Percentiles rank a stretch among this genome's conserved stretches.
These are phyloP conservation scores for Mastomys natalensis DNA, from an alignment of 2,113 vertebrate species.

Conservation along the genomic window DNA sequence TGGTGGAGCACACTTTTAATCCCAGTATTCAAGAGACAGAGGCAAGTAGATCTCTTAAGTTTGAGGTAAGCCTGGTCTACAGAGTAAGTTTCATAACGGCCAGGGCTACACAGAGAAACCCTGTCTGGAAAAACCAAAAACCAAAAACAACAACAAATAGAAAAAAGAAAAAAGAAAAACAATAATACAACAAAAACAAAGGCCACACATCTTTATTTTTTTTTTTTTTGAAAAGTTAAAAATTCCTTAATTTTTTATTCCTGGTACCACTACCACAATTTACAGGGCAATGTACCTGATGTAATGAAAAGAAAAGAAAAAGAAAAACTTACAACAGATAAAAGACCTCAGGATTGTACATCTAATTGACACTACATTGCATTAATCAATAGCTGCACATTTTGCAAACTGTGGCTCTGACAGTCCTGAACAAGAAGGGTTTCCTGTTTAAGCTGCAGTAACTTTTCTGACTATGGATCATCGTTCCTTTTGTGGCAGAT, in stretches of 20 bases:
- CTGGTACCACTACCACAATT: too few species aligned
- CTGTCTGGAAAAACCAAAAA: not conserved
- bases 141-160: not conserved
- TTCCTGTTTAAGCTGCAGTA: slow-evolving; percentile 96
- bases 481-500: slow-evolving; percentile 93
- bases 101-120: not conserved
- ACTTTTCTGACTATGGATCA: slow-evolving; percentile 96
- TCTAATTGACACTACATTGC: slow-evolving; percentile 92
- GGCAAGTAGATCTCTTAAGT: not conserved
- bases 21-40: not conserved
- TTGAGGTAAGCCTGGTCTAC: not conserved
- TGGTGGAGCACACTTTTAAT: not conserved
- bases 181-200: not conserved
- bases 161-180: not conserved
- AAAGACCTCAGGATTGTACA: slow-evolving; percentile 94
- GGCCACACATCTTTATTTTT: too few species aligned
- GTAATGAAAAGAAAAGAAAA: too few species aligned
- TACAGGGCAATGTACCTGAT: too few species aligned
- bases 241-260: too few species aligned
- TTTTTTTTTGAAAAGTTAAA: too few species aligned
- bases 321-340: slow-evolving; percentile 93
- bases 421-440: slow-evolving; percentile 96
- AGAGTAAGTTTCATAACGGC: not conserved
- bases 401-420: slow-evolving; percentile 94
- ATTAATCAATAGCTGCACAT: slow-evolving; percentile 93